Conservation (phyloP, 2,113 vertebrate genomes). For the Hiodon tergisus region DNA sequence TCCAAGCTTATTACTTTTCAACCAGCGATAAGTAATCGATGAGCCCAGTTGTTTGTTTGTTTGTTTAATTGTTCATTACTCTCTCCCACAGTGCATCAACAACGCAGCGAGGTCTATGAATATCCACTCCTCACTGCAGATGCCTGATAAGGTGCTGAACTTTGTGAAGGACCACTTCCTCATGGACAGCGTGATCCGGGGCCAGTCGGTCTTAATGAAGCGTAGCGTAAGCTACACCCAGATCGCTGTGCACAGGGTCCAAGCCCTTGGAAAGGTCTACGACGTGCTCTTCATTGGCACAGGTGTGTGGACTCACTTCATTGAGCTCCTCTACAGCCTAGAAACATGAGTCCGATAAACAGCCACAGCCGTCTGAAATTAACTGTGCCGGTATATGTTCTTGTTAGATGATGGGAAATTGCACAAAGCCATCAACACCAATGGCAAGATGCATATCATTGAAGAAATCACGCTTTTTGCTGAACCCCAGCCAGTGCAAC, state of each 20-base stretch:
- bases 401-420: constrained; percentile 76
- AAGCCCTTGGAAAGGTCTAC: constrained; percentile 55
- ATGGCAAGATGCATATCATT: constrained; percentile 70
- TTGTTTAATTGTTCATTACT: constrained; percentile 5
- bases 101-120: constrained; percentile 66
- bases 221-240: constrained; percentile 76
- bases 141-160: constrained; percentile 91
- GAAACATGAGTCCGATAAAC: too few relatives aligned
- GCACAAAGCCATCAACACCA: constrained; percentile 80
- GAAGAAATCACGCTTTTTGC: constrained; percentile 82
- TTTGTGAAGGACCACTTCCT: constrained; percentile 97
- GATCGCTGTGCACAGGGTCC: constrained; percentile 70
- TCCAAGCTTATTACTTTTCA: background rate
- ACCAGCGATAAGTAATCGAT: background rate
- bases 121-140: constrained; percentile 83
- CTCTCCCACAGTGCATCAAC: constrained; percentile 75
- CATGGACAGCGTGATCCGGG: constrained; percentile 83
- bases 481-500: constrained; percentile 66
- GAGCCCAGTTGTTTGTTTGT: background rate
- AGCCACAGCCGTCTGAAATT: background rate
- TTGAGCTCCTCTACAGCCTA: background rate
- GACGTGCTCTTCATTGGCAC: constrained; percentile 88
- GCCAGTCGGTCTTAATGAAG: constrained; percentile 77
- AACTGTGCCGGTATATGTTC: background rate
- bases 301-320: constrained; percentile 52